Percentiles rank a stretch among this genome's conserved stretches.
Conservation (phyloP, 30 jellyfish, hydroid and myxozoan species). For the Clytia hemisphaerica region DNA sequence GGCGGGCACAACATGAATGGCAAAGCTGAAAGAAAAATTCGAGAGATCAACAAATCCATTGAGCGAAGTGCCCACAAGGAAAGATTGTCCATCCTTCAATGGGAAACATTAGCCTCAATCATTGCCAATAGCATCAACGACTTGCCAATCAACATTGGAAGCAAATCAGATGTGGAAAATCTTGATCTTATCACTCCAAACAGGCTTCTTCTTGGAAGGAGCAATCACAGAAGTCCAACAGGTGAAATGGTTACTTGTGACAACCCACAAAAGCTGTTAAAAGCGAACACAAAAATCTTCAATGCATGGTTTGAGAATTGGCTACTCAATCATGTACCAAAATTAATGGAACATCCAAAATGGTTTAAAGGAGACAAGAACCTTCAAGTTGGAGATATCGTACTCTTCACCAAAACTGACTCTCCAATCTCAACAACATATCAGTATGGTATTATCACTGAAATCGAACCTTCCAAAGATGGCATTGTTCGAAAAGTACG, state of each 20-base stretch:
- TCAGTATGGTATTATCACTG: conserved; percentile 18
- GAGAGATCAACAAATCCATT: too few species aligned
- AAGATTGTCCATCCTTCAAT: background rate
- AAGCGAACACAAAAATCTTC: background rate
- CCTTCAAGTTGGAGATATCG: background rate
- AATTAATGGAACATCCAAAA: conserved; percentile 1
- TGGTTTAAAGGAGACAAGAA: background rate
- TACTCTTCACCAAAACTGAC: background rate
- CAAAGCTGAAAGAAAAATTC: too few species aligned
- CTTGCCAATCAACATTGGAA: too few species aligned
- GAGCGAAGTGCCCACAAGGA: background rate
- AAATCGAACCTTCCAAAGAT: conserved; percentile 6
- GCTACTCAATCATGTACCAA: conserved; percentile 3
- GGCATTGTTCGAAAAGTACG: conserved; percentile 29
- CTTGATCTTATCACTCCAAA: background rate
- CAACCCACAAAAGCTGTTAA: background rate
- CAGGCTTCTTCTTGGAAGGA: background rate
- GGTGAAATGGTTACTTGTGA: background rate
- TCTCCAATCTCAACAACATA: too few species aligned
- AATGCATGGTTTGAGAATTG: conserved; percentile 4
- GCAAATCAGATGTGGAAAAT: background rate
- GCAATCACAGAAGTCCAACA: background rate
- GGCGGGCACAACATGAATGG: too few species aligned
- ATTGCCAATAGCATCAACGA: too few species aligned
- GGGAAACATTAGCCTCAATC: too few species aligned